phyloP scores from a whole-genome alignment of 2,113 vertebrate genomes.

The Phrynocephalus versicolor region DNA sequence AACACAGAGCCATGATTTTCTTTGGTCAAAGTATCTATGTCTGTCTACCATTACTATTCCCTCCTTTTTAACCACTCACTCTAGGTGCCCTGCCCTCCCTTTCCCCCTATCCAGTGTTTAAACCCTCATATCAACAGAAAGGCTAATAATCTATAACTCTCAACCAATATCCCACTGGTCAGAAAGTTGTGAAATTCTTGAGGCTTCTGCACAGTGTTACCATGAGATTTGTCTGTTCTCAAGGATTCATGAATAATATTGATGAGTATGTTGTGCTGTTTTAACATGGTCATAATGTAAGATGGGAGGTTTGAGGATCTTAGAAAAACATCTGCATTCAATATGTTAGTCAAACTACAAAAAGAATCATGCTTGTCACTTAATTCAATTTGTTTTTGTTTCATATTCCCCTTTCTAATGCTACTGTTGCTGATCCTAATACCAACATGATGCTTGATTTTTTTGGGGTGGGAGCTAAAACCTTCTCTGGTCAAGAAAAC shows the following conservation, averaged over 20 bases:
- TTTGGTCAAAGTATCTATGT: neutral
- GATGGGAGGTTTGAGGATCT: conserved; percentile 46
- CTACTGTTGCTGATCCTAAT: conserved; percentile 17
- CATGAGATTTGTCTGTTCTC: conserved; percentile 33
- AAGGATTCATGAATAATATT: conserved; percentile 50
- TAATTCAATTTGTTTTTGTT: conserved; percentile 52
- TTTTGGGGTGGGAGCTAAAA: no score
- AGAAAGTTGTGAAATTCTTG: conserved; percentile 40
- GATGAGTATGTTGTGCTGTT: conserved; percentile 50
- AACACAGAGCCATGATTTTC: fast-evolving
- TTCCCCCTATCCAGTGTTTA: fast-evolving
- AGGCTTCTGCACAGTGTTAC: conserved; percentile 31
- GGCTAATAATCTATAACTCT: conserved; percentile 29
- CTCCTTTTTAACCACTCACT: neutral
- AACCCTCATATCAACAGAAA: neutral
- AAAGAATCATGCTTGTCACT: conserved; percentile 25
- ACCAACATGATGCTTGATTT: no score
- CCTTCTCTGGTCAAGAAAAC: no score
- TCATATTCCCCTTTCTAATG: conserved; percentile 5
- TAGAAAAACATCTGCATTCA: conserved; percentile 56
- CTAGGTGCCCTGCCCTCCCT: no score
- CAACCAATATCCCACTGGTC: conserved; percentile 21
- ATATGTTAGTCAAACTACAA: conserved; percentile 29
- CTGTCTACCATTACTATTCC: neutral
- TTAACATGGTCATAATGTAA: conserved; percentile 29